phyloP scores from a whole-genome alignment of 92 coral and sea anemone genomes.

The Heteractis magnifica region DNA sequence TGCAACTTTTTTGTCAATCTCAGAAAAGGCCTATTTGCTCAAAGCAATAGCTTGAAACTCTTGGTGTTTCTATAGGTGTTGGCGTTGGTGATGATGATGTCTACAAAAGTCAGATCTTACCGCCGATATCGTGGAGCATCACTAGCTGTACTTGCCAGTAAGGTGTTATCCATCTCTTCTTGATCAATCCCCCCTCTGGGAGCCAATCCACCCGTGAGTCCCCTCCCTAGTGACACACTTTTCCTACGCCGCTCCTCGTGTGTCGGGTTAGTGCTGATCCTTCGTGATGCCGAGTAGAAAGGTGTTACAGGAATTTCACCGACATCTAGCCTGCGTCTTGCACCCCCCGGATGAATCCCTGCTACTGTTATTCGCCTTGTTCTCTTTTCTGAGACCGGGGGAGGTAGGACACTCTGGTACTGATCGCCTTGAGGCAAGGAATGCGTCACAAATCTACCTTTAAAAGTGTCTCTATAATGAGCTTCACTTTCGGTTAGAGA shows the following conservation, averaged over 20 bases:
- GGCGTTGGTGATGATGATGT: too few relatives aligned
- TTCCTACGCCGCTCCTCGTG: background rate
- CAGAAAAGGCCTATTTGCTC: too few relatives aligned
- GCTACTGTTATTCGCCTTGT: slow-evolving; percentile 24
- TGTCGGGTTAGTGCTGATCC: background rate
- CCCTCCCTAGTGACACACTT: slow-evolving; percentile 24
- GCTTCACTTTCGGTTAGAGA: slow-evolving; percentile 15
- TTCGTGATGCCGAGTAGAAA: background rate
- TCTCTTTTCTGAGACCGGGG: slow-evolving; percentile 9
- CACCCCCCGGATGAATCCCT: background rate
- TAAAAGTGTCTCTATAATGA: slow-evolving; percentile 5
- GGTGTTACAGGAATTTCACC: slow-evolving; percentile 18
- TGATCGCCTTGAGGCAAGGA: slow-evolving; percentile 1
- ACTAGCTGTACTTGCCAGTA: background rate
- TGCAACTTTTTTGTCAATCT: too few relatives aligned
- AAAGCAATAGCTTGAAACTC: too few relatives aligned
- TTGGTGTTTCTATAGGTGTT: too few relatives aligned
- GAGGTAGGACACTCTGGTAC: background rate
- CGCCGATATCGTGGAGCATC: slow-evolving; percentile 2
- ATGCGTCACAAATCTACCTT: slow-evolving; percentile 15
- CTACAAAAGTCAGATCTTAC: background rate
- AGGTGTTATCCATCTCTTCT: background rate
- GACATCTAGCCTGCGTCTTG: slow-evolving; percentile 1
- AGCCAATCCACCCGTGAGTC: slow-evolving; percentile 1
- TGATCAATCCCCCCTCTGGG: background rate